A percentile compares a stretch with the other conserved stretches of the same genome.
phyloP scores from a whole-genome alignment of 2,797 vertebrate species.

The Ataeniobius toweri region DNA sequence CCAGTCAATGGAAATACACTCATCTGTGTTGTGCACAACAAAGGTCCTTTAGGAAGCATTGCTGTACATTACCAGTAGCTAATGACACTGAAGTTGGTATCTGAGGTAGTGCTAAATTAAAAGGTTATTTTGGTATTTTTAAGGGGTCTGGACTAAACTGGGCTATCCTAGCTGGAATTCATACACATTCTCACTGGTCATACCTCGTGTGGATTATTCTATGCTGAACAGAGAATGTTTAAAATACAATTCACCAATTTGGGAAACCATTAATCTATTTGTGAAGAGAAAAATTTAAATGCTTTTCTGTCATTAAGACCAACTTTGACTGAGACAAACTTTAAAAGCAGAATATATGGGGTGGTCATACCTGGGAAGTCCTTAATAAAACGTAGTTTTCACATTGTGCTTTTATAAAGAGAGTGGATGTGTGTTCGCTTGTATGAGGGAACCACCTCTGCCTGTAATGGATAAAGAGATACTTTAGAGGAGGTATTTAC shows the following conservation, averaged over 20 bases:
- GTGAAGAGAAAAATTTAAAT: neutral
- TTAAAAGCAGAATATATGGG: neutral
- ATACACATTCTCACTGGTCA: neutral
- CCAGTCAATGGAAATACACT: neutral
- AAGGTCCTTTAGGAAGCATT: neutral
- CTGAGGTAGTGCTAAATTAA: neutral
- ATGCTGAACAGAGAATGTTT: neutral
- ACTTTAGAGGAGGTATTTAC: neutral
- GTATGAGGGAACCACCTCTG: neutral
- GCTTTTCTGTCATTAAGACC: neutral
- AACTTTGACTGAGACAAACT: neutral
- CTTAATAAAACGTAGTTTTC: neutral
- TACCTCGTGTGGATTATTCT: neutral
- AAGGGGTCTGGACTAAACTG: neutral
- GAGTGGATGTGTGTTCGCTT: neutral
- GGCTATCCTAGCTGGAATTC: neutral
- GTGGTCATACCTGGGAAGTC: neutral
- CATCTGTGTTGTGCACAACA: neutral
- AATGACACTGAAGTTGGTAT: neutral
- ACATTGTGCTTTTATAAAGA: no score
- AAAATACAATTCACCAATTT: neutral
- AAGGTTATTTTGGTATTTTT: neutral
- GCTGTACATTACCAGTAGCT: neutral
- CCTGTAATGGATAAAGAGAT: neutral
- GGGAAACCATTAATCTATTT: neutral